Evolutionary conservation across 2,113 vertebrate species (phyloP), one percentile per base, ranked within the genome.

Genomic region (Cyprinus carpio): DNA sequence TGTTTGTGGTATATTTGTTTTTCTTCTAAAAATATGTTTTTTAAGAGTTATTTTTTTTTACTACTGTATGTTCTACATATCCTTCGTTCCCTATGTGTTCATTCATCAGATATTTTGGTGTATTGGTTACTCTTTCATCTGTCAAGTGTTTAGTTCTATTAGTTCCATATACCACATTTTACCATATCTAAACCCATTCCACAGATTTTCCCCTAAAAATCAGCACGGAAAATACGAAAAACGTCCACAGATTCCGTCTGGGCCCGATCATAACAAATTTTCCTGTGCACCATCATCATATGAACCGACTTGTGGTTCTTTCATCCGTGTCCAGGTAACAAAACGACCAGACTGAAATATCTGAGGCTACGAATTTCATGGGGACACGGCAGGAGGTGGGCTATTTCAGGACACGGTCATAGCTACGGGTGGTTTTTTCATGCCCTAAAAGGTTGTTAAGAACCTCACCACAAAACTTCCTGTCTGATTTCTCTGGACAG

Each of bases 401-500:
- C 69, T 60, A 49, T 62, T 49, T 31, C 31, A 86, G 75, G 69
- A 72, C 65, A 25, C 25, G 60, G 60, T 60, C 46, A 31, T 77
- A 56, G 43, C 85, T 46, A 84, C 20, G 67, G 74, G 84, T 60
- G 79, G 31, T 37, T 87, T 87, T 56, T 85, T 82, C 43, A 82
- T 78, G 74, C 49, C 31, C 83, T 31, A 76, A 34, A 81, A 85
- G 85, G 51, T 72, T 46, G 65, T 87, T 49, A 78, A 65, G 40
- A 64, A 82, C 46, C 65, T 46, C 82, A 82, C 85, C 83, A 49
- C 83, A 87, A 67, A 88, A 85, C 79, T 67, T 83, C 85, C 71
- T 77, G 64, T 89, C 74, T 62, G 88, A 87, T 86, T 91, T 87
- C 87, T 82, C 37, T 49, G 80, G 79, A 79, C 43, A 1, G 71